Conservation (phyloP, 2,113 vertebrate genomes). For the Pleuronectes platessa region DNA sequence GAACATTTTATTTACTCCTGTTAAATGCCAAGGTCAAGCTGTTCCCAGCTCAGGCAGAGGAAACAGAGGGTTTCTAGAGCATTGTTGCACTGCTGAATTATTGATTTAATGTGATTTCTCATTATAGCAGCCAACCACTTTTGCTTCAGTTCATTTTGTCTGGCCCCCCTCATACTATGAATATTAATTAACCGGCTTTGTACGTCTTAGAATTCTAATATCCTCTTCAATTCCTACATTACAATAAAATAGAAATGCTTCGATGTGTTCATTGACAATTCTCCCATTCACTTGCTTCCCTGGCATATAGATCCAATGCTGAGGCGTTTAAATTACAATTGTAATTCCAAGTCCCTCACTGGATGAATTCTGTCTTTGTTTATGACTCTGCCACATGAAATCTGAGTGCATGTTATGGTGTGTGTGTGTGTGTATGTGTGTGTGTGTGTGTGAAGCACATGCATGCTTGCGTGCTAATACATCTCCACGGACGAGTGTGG, state of each 20-base stretch:
- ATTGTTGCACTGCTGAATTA: slow-evolving; percentile 54
- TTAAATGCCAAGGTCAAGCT: slow-evolving; percentile 66
- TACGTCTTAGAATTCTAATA: slow-evolving; percentile 41
- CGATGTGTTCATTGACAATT: slow-evolving; percentile 45
- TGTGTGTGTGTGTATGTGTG: slow-evolving; percentile 12
- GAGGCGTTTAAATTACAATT: slow-evolving; percentile 67
- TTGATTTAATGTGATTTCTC: slow-evolving; percentile 45
- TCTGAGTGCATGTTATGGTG: slow-evolving; percentile 22
- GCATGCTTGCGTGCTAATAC: slow-evolving; percentile 47
- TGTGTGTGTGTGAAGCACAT: slow-evolving; percentile 21
- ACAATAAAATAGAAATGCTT: slow-evolving; percentile 20
- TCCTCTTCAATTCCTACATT: slow-evolving; percentile 32
- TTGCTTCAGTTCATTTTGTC: slow-evolving; percentile 22
- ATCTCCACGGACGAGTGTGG: slow-evolving; percentile 58
- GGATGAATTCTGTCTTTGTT: slow-evolving; percentile 71
- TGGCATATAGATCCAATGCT: slow-evolving; percentile 28
- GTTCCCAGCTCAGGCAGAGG: slow-evolving; percentile 27
- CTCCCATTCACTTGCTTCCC: slow-evolving; percentile 10
- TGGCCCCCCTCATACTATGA: slow-evolving; percentile 12
- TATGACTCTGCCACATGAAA: slow-evolving; percentile 50
- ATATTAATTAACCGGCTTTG: slow-evolving; percentile 41
- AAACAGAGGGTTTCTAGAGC: slow-evolving; percentile 43
- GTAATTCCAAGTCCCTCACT: slow-evolving; percentile 42
- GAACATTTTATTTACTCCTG: slow-evolving; percentile 52
- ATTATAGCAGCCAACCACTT: slow-evolving; percentile 40